Evolutionary conservation across 2,888 invertebrate genomes (phyloP), one percentile per base, ranked within the genome.

Genomic region (Synergus japonicus): DNA sequence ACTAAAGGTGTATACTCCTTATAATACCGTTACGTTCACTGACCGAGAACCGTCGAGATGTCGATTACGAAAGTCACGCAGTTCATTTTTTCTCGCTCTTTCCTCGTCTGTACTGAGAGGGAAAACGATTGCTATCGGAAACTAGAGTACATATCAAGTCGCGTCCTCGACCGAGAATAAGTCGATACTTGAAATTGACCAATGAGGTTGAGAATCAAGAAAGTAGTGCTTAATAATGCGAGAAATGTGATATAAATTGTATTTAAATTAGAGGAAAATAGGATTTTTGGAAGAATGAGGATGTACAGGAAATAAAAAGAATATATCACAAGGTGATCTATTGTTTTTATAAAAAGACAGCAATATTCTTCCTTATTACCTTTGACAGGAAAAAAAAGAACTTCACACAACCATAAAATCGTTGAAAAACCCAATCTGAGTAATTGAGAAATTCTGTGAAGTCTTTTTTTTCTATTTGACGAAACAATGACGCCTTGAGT

Each of bases 11-110:
- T 49, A 49, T 69, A 69, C 46, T 69, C 67, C 37, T 73, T 18
- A 49, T 73, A 81, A 83, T 83, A 87, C 88, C 89, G 89, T 88
- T 90, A 89, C 89, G 90, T 89, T 90, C 90, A 89, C 87, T 89
- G 90, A 89, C 88, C 90, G 88, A 87, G 85, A 87, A 86, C 84
- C 78, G 76, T 78, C 29, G 64, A 49, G 76, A 63, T 41, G 66
- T 76, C 69, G 82, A 86, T 89, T 87, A 84, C 84, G 84, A 86
- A 83, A 88, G 83, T 78, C 54, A 83, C 76, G 84, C 79, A 78
- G 77, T 80, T 80, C 76, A 82, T 81, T 79, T 76, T 78, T 43
- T 69, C 29, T 80, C 44, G 10, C 15, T 49, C 54, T 54, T 73
- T 54, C 73, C 54, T 73, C 49, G 49, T 46, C 49, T 60, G 22